phyloP scores from a whole-genome alignment of 2,113 vertebrate species.

The Tympanuchus pallidicinctus region DNA sequence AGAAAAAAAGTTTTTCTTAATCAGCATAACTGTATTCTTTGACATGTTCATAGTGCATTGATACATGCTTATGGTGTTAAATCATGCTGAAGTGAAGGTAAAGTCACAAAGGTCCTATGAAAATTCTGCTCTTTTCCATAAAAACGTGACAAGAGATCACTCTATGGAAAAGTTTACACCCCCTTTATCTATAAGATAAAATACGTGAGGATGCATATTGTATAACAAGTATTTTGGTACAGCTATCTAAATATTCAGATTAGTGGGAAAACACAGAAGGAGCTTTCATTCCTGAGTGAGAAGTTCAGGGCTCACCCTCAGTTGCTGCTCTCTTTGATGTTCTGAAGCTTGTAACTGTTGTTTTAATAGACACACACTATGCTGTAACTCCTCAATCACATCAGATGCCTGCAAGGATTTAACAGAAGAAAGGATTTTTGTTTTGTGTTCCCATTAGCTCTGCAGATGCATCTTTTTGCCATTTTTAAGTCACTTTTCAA shows the following conservation, averaged over 20 bases:
- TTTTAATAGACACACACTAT: constrained; percentile 77
- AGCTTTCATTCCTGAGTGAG: neutral
- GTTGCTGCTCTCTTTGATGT: constrained; percentile 80
- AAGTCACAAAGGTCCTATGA: neutral
- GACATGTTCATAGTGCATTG: neutral
- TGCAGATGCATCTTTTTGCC: neutral
- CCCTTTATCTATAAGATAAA: neutral
- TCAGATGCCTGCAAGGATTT: constrained; percentile 80
- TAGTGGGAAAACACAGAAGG: neutral
- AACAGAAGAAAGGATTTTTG: constrained; percentile 15
- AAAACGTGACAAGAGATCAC: neutral
- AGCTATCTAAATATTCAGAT: neutral
- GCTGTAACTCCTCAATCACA: constrained; percentile 83
- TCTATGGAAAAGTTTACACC: neutral
- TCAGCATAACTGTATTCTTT: neutral
- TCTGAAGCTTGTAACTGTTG: constrained; percentile 86
- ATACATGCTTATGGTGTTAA: neutral
- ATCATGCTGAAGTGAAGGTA: neutral
- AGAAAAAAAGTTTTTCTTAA: neutral
- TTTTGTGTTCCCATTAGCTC: neutral
- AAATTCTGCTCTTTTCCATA: neutral
- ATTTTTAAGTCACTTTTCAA: neutral
- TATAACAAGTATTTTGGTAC: neutral
- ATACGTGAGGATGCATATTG: neutral
- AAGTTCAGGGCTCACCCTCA: constrained; percentile 78